Evolutionary conservation across 2,888 invertebrate genomes (phyloP), one percentile per base, ranked within the genome.

Genomic region (Lasius fuliginosus): DNA sequence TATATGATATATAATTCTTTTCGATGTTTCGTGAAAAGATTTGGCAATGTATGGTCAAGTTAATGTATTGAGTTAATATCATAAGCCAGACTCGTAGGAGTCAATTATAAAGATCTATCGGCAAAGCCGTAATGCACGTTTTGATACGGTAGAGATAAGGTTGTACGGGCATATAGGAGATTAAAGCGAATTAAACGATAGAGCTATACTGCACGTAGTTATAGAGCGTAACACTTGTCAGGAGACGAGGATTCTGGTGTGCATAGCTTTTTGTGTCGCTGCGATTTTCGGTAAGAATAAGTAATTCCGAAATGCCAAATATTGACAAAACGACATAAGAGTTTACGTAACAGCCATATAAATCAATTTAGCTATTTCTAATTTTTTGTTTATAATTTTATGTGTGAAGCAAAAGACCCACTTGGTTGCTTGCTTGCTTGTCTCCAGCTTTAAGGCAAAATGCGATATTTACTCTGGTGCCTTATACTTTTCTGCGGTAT

Each of bases 61-160:
- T n/a, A 8, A 53, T 36, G 36, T 36, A 36, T 36, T 4, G 49
- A 53, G 9, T 53, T 53, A 65, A 76, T 27, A 33, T 49, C 9
- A 65, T 18, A 49, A 11, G 18, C 23, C 3, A 64, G 9, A 64
- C 23, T 53, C 36, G 6, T 23, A 1, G 23, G 33, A 64, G 15
- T 11, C 18, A n/a, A 68, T 77, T 58, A 77, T 42, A 68, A 42
- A 68, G 68, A 58, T 56, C n/a, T 56, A 77, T 77, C 42, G 36
- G 15, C 56, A 27, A 68, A 58, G 30, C 42, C 23, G 3, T 77
- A 42, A 77, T 68, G 36, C 36, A 30, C 40, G 3, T 68, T 77
- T 77, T 56, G 53, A 65, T 23, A 68, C 30, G 15, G 56, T 77
- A 12, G 53, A 77, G 76, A 77, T 77, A 77, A 77, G 77, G 56